These are phyloP conservation scores for Ornithoptera priamus DNA, from an alignment of 2,888 invertebrate species.

Conservation along the genomic window DNA sequence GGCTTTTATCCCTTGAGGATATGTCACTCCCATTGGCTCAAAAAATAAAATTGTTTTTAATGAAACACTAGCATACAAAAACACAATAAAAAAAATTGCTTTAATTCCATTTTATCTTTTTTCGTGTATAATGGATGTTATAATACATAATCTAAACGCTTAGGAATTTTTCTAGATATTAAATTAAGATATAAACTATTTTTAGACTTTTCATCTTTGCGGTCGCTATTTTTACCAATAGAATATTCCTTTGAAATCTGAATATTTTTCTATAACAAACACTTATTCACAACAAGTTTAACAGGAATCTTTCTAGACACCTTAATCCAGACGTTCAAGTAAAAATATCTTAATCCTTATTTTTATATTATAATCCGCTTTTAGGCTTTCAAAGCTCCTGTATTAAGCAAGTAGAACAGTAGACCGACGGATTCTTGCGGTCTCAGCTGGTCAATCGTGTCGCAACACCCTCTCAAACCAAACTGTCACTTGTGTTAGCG, in stretches of 20 bases:
- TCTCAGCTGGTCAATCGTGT: slow-evolving; percentile 42
- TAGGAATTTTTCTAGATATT: slow-evolving; percentile 43
- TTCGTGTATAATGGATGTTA: slow-evolving; percentile 29
- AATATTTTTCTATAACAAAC: too few relatives aligned
- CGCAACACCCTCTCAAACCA: slow-evolving; percentile 33
- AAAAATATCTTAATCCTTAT: too few relatives aligned
- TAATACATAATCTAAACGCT: slow-evolving; percentile 39
- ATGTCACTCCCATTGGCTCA: too few relatives aligned
- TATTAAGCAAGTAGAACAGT: slow-evolving; percentile 1
- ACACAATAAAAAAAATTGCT: too few relatives aligned
- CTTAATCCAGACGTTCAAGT: too few relatives aligned
- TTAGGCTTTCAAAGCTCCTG: slow-evolving; percentile 8
- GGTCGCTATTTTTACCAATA: background rate
- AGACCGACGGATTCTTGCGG: slow-evolving; percentile 11
- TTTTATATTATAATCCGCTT: background rate
- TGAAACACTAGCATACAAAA: too few relatives aligned
- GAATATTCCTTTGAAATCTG: background rate
- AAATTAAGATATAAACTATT: slow-evolving; percentile 41
- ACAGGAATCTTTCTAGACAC: too few relatives aligned
- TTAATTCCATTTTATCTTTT: background rate
- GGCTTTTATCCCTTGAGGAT: too few relatives aligned
- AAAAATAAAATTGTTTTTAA: too few relatives aligned
- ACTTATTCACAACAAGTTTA: too few relatives aligned
- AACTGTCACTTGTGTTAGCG: slow-evolving; percentile 33
- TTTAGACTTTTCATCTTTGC: background rate